A percentile compares a stretch with the other conserved stretches of the same genome.
Evolutionary conservation across 2,797 vertebrate genomes (phyloP).

Genomic region (Brachymystax lenok): DNA sequence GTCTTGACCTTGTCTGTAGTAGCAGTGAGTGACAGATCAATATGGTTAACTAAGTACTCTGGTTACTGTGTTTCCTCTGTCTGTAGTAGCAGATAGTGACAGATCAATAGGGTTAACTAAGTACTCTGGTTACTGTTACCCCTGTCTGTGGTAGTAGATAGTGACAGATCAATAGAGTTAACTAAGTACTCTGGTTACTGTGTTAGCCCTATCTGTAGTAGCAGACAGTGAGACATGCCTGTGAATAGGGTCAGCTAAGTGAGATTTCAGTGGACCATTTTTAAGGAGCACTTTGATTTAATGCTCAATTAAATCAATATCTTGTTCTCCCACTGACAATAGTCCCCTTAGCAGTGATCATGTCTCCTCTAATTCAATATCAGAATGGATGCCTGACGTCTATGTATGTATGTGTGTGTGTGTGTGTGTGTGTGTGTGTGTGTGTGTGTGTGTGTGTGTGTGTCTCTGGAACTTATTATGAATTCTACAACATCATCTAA

Average conservation of each 20-base stretch:
- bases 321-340: background rate
- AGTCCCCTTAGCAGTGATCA: background rate
- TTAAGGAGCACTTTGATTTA: constrained; percentile 4
- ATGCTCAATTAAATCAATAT: constrained; percentile 3
- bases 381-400: background rate
- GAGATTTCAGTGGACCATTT: too few relatives aligned
- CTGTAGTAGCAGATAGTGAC: too few relatives aligned
- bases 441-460: background rate
- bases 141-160: background rate
- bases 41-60: too few relatives aligned
- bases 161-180: too few relatives aligned
- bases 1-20: too few relatives aligned
- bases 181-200: background rate
- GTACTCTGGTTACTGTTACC: background rate
- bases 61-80: too few relatives aligned
- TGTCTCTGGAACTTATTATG: background rate
- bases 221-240: background rate
- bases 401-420: background rate
- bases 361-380: background rate
- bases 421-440: background rate
- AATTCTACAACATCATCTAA: background rate
- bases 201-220: background rate
- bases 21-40: too few relatives aligned
- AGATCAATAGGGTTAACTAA: too few relatives aligned
- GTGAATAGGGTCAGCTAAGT: background rate